Percentiles rank a stretch among this genome's conserved stretches.
Conservation (phyloP, 2,888 invertebrate genomes). For the Spicauda simplicius region DNA sequence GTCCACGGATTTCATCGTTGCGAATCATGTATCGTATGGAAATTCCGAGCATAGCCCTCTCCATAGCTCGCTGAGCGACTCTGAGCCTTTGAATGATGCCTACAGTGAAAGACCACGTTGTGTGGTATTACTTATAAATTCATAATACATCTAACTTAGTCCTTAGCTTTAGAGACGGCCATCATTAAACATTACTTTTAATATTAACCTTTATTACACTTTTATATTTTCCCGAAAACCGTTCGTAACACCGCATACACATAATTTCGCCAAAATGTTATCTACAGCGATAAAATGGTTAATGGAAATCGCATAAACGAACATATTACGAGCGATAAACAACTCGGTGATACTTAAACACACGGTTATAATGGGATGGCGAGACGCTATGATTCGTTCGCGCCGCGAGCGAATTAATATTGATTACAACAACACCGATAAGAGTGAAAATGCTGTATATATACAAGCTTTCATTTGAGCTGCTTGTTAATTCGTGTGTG, state of each 20-base stretch:
- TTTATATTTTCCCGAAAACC: too few species aligned
- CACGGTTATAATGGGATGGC: slow-evolving; percentile 27
- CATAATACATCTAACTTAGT: too few species aligned
- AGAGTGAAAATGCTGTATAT: background rate
- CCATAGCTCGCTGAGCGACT: too few species aligned
- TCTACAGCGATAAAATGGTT: slow-evolving; percentile 5
- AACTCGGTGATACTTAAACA: slow-evolving; percentile 25
- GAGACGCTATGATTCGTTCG: slow-evolving; percentile 25
- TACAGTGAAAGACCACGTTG: too few species aligned
- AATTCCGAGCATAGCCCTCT: too few species aligned
- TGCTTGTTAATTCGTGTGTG: background rate
- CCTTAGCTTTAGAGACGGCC: too few species aligned
- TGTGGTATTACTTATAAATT: too few species aligned
- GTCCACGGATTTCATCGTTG: too few species aligned
- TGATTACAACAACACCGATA: slow-evolving; percentile 14
- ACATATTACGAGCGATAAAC: slow-evolving; percentile 25
- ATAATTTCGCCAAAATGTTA: slow-evolving; percentile 4
- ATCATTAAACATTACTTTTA: too few species aligned
- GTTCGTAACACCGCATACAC: background rate
- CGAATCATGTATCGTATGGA: too few species aligned
- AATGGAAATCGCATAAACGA: background rate
- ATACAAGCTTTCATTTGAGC: background rate
- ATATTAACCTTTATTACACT: too few species aligned
- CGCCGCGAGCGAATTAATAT: slow-evolving; percentile 32
- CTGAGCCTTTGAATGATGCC: too few species aligned